phyloP scores from a whole-genome alignment of 2,888 invertebrate species.

The Drosophila mimetica region DNA sequence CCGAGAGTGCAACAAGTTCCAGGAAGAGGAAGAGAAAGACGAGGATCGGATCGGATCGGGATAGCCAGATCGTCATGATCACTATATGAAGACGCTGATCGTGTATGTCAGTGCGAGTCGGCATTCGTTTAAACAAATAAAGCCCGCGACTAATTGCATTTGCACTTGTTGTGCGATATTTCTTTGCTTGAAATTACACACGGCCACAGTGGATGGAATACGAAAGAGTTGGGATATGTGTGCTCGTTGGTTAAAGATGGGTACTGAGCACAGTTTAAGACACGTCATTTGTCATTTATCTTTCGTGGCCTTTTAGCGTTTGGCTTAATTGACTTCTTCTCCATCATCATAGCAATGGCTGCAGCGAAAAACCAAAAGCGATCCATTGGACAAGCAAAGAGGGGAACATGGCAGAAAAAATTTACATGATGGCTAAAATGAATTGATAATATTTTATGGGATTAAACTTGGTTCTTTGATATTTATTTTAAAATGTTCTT shows the following conservation, averaged over 20 bases:
- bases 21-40: conserved; percentile 28
- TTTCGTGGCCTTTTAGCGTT: conserved; percentile 72
- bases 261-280: conserved; percentile 54
- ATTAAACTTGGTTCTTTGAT: too few relatives aligned
- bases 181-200: conserved; percentile 70
- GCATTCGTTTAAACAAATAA: conserved; percentile 78
- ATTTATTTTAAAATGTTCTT: too few relatives aligned
- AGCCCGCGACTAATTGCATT: conserved; percentile 76
- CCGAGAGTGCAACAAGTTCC: conserved; percentile 42
- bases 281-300: conserved; percentile 78
- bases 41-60: conserved; percentile 11
- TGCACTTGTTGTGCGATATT: conserved; percentile 78
- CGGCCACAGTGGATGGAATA: conserved; percentile 16
- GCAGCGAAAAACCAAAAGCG: conserved; percentile 29
- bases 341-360: conserved; percentile 10
- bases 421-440: too few relatives aligned
- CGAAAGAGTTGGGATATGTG: conserved; percentile 11
- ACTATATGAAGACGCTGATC: conserved; percentile 23
- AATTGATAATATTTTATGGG: too few relatives aligned
- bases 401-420: background rate
- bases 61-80: conserved; percentile 22
- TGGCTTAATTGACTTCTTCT: conserved; percentile 73
- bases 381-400: conserved; percentile 5
- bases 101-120: conserved; percentile 39
- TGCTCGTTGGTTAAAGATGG: conserved; percentile 29